phyloP scores from a whole-genome alignment of 2,888 invertebrate species.

The Polymixis lichenea region DNA sequence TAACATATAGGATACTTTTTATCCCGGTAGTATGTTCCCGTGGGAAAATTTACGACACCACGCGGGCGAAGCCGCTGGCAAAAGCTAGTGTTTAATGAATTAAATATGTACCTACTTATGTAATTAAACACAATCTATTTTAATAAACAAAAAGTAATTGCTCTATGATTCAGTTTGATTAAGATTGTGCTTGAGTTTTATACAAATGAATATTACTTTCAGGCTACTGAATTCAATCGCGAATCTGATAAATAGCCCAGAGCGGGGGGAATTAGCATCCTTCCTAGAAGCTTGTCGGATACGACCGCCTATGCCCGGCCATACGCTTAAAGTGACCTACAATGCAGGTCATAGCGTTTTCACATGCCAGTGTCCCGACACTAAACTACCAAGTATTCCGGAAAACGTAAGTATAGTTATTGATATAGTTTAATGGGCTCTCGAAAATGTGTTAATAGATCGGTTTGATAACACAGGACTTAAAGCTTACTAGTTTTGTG shows the following conservation, averaged over 20 bases:
- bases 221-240: conserved; percentile 96
- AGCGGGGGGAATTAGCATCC: conserved; percentile 80
- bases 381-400: conserved; percentile 97
- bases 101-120: too few relatives aligned
- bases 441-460: background rate
- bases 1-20: too few relatives aligned
- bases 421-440: background rate
- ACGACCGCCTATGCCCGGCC: conserved; percentile 84
- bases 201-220: conserved; percentile 65
- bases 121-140: background rate
- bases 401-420: conserved; percentile 94
- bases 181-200: background rate
- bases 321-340: conserved; percentile 83
- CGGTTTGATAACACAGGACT: background rate
- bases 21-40: too few relatives aligned
- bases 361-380: conserved; percentile 94
- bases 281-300: conserved; percentile 85
- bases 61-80: too few relatives aligned
- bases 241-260: conserved; percentile 92
- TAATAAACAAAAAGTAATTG: background rate
- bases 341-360: conserved; percentile 85
- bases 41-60: too few relatives aligned
- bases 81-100: background rate
- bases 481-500: background rate
- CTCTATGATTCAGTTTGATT: background rate